phyloP scores from a whole-genome alignment of 1,140 invertebrate genomes.

The Papilio xuthus region DNA sequence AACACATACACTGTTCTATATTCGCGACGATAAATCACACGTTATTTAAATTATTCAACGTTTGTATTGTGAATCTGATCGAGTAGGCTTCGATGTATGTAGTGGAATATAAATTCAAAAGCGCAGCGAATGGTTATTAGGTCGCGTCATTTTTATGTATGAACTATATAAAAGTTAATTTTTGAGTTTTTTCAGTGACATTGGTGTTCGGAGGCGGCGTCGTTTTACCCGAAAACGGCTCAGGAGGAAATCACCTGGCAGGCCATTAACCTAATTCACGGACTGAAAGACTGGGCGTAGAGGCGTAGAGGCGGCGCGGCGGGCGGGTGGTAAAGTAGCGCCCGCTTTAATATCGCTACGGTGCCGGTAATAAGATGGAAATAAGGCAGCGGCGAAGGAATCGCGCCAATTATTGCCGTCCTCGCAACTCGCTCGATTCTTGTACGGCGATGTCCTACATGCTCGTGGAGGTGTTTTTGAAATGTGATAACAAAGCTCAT shows the following conservation, averaged over 20 bases:
- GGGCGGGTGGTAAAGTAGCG: slow-evolving; percentile 63
- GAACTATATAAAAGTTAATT: too few relatives aligned
- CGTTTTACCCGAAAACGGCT: slow-evolving; percentile 73
- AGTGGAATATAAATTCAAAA: background rate
- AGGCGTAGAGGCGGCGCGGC: slow-evolving; percentile 50
- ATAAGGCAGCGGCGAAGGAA: slow-evolving; percentile 75
- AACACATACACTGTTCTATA: slow-evolving; percentile 48
- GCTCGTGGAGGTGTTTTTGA: slow-evolving; percentile 14
- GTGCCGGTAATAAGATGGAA: slow-evolving; percentile 80
- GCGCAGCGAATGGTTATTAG: slow-evolving; percentile 43
- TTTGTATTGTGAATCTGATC: slow-evolving; percentile 24
- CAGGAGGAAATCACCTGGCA: slow-evolving; percentile 80
- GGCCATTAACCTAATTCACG: slow-evolving; percentile 81
- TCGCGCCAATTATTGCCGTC: slow-evolving; percentile 73
- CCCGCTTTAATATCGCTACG: slow-evolving; percentile 77
- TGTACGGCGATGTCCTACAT: slow-evolving; percentile 38
- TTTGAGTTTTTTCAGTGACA: slow-evolving; percentile 64
- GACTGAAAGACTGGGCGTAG: slow-evolving; percentile 78
- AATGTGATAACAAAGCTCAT: slow-evolving; percentile 3
- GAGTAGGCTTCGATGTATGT: slow-evolving; percentile 22
- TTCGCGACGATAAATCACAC: slow-evolving; percentile 41
- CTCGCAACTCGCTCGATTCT: slow-evolving; percentile 53
- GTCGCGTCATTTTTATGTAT: slow-evolving; percentile 35
- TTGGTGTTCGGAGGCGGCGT: slow-evolving; percentile 69
- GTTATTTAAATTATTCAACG: slow-evolving; percentile 34